A percentile compares a stretch with the other conserved stretches of the same genome.
phyloP scores from a whole-genome alignment of 1,140 invertebrate genomes.

The Caenorhabditis latens region DNA sequence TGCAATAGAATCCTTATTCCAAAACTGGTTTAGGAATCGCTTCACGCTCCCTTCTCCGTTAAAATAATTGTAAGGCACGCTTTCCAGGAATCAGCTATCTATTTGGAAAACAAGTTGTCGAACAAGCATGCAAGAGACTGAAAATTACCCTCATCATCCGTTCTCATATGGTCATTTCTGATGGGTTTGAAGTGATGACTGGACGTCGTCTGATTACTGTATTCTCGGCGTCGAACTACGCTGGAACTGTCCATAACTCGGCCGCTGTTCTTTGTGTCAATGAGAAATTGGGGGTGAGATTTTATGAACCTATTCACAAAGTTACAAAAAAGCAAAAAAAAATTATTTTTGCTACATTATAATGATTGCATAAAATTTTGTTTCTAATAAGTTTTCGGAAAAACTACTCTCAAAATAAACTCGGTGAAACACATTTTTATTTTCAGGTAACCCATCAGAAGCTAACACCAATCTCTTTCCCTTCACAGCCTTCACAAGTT shows the following conservation, averaged over 20 bases:
- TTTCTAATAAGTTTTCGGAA: not conserved
- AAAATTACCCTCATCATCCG: conserved; percentile 69
- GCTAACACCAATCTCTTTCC: not conserved
- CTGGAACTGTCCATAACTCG: conserved; percentile 69
- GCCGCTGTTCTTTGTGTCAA: conserved; percentile 70
- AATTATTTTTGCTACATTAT: not conserved
- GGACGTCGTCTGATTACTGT: conserved; percentile 70
- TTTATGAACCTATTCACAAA: too few relatives aligned
- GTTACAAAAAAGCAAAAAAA: too few relatives aligned
- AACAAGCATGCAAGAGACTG: conserved; percentile 61
- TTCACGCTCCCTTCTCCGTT: too few relatives aligned
- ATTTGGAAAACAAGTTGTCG: conserved; percentile 69
- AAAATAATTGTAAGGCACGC: too few relatives aligned
- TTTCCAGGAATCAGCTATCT: conserved; percentile 67
- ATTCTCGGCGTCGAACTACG: conserved; percentile 71
- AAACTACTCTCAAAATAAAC: too few relatives aligned
- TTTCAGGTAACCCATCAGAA: conserved; percentile 27
- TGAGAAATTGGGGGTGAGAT: conserved; percentile 63
- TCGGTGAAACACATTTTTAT: not conserved
- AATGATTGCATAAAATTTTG: too few relatives aligned
- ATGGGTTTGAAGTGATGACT: conserved; percentile 69
- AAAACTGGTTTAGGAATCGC: too few relatives aligned
- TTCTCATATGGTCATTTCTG: conserved; percentile 71
- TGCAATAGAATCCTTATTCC: too few relatives aligned
- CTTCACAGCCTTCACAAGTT: not conserved